Evolutionary conservation across 2,888 invertebrate species (phyloP).

Genomic region (Lagria hirta): DNA sequence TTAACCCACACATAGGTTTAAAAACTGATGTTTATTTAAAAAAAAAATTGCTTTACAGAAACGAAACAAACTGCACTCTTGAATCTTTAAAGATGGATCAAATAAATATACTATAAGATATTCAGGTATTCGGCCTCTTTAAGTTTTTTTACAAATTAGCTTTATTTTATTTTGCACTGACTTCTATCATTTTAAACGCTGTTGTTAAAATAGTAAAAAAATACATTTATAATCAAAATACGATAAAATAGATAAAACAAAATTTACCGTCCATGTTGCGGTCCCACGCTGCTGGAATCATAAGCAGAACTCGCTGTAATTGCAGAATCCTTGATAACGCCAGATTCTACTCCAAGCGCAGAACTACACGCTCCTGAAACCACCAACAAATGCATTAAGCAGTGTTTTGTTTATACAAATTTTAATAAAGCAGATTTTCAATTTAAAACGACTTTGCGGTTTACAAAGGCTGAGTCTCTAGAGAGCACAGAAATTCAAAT

Average conservation of each 20-base stretch:
- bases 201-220: too few species aligned
- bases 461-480: neutral
- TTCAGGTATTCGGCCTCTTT: too few species aligned
- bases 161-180: too few species aligned
- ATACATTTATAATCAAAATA: neutral
- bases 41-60: too few species aligned
- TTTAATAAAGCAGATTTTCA: conserved; percentile 13
- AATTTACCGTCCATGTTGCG: conserved; percentile 74
- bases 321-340: conserved; percentile 73
- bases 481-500: conserved; percentile 7
- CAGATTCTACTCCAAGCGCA: conserved; percentile 80
- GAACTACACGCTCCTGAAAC: conserved; percentile 69
- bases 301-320: conserved; percentile 81
- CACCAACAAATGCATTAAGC: conserved; percentile 27
- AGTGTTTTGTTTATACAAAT: conserved; percentile 16
- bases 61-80: too few species aligned
- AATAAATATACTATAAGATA: too few species aligned
- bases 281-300: conserved; percentile 78
- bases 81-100: too few species aligned
- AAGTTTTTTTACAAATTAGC: too few species aligned
- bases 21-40: too few species aligned
- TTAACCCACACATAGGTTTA: too few species aligned
- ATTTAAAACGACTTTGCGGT: conserved; percentile 10
- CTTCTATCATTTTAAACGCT: too few species aligned
- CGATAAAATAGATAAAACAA: too few species aligned